Conservation (phyloP, 2,888 invertebrate genomes). For the Drosophila hamatofila region DNA sequence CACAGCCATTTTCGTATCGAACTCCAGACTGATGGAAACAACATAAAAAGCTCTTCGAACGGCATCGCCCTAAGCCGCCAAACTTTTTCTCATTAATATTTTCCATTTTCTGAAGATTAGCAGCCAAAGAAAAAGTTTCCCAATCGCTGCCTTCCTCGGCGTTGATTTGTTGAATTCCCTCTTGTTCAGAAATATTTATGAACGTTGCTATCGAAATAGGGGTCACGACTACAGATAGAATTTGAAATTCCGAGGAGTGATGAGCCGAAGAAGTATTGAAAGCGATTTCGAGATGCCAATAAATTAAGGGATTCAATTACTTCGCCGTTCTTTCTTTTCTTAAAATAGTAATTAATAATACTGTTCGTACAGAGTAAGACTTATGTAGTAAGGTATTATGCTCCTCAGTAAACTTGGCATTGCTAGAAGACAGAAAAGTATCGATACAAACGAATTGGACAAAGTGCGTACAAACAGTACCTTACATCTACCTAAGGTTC, state of each 20-base stretch:
- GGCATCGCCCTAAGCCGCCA: slow-evolving; percentile 19
- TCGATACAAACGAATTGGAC: too few species aligned
- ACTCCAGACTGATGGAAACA: slow-evolving; percentile 19
- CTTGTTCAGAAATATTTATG: slow-evolving; percentile 58
- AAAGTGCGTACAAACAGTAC: too few species aligned
- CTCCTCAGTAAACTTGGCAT: neutral
- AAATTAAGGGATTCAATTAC: neutral
- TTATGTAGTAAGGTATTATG: too few species aligned
- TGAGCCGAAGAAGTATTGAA: neutral
- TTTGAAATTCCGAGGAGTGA: neutral
- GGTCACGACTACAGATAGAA: slow-evolving; percentile 30
- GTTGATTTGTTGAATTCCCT: slow-evolving; percentile 60
- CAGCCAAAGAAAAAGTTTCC: slow-evolving; percentile 53
- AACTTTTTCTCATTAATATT: slow-evolving; percentile 80
- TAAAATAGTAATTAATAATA: neutral
- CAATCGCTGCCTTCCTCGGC: slow-evolving; percentile 21
- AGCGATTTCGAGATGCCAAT: neutral
- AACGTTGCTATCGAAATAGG: slow-evolving; percentile 37
- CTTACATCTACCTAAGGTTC: slow-evolving; percentile 21
- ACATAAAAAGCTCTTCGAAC: slow-evolving; percentile 61
- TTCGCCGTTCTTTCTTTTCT: neutral
- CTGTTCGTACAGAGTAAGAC: neutral
- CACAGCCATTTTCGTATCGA: slow-evolving; percentile 31
- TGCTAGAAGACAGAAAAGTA: neutral
- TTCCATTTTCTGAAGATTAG: slow-evolving; percentile 73